These are phyloP conservation scores for Eidolon dupreanum DNA, from an alignment of 2,797 vertebrate genomes.

Conservation along the genomic window DNA sequence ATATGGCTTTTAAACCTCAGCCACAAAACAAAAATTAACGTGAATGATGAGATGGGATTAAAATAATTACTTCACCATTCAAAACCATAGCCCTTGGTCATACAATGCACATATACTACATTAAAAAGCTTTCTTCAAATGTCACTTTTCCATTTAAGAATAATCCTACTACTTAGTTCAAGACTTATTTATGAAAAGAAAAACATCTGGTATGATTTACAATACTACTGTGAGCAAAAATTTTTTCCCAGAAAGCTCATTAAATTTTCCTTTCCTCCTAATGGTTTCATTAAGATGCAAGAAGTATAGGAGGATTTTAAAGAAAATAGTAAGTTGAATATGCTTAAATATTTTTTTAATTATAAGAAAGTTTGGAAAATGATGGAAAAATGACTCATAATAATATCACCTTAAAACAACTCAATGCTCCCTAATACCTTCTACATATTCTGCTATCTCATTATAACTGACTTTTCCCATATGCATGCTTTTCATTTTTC, in stretches of 20 bases:
- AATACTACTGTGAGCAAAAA: constrained; percentile 47
- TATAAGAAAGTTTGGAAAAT: constrained; percentile 21
- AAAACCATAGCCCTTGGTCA: constrained; percentile 61
- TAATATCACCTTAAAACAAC: constrained; percentile 9
- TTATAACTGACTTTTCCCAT: neutral
- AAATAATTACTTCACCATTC: constrained; percentile 66
- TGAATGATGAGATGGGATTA: constrained; percentile 60
- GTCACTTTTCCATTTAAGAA: constrained; percentile 57
- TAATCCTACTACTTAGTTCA: constrained; percentile 62
- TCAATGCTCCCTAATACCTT: neutral
- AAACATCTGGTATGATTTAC: constrained; percentile 64
- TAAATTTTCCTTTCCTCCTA: constrained; percentile 40
- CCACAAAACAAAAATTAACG: constrained; percentile 56
- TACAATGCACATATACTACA: constrained; percentile 27
- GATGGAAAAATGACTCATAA: constrained; percentile 22
- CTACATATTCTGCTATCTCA: neutral
- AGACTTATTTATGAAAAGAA: constrained; percentile 61
- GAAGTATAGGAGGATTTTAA: constrained; percentile 39
- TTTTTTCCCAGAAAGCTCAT: constrained; percentile 44
- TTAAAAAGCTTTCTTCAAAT: constrained; percentile 66
- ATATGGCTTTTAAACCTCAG: constrained; percentile 54
- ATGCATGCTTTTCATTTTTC: neutral
- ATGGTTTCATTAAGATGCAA: constrained; percentile 57
- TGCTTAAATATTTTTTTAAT: constrained; percentile 45
- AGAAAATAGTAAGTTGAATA: constrained; percentile 39